Evolutionary conservation across 2,888 invertebrate genomes (phyloP), one percentile per base, ranked within the genome.

Genomic region (Diachrysia chrysitis): DNA sequence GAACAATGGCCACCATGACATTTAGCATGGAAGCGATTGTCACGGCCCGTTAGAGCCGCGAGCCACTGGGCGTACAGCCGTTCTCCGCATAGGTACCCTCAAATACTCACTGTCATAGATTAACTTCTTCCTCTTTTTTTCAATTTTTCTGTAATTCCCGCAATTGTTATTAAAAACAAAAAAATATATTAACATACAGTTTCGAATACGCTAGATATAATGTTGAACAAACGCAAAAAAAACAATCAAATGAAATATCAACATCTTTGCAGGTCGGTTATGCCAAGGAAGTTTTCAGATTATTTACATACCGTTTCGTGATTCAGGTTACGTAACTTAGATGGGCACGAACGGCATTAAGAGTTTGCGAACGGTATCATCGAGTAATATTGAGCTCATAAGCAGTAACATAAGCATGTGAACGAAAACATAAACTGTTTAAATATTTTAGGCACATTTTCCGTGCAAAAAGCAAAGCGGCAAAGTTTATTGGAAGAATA

Each of bases 1-100:
- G 93, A 95, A 95, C 95, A 95, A 95, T 95, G 89, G 93, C 92
- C 89, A 94, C 93, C 94, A 92, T 95, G 95, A 95, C 94, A 95
- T 95, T 95, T 95, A 95, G 93, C 93, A 93, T 93, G 93, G 93
- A 94, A 93, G 91, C 93, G 92, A 92, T 95, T 93, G 93, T 94
- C 93, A 92, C 92, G 94, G 92, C 86, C 93, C 92, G 94, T 91
- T 93, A 88, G 90, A 92, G 87, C 79, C 87, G 87, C 89, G 88
- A 92, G 87, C 90, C 90, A 89, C 90, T 85, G 86, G 87, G 90
- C 92, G 91, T 87, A 92, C 91, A 86, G 83, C 92, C 91, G 92
- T 89, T 87, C 87, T 87, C 85, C 85, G 85, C 88, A 84, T 82
- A 83, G 85, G 88, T 89, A 85, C 79, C 74, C 89, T 91, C 87